Evolutionary conservation across 2,113 vertebrate genomes (phyloP), one percentile per base, ranked within the genome.

Genomic region (Cyprinodon variegatus): DNA sequence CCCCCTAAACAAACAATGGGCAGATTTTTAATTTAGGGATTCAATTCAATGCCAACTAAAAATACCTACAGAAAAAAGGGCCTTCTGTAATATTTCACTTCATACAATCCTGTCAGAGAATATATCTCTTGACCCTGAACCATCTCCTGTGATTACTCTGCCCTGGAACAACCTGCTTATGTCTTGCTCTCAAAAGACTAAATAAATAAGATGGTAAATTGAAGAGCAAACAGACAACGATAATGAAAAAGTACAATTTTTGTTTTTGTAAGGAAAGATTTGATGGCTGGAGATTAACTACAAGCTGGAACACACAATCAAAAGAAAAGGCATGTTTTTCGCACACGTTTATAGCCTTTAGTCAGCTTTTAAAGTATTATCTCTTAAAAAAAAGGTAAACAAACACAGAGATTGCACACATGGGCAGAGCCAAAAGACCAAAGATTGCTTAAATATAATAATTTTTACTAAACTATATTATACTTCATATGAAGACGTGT

Each of bases 1-100:
- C 96, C 96, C 86, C 97, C 97, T 99, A 48, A 22, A 86, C 48
- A 83, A 70, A 87, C 36, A 74, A 41, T 20, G 60, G 29, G 61
- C 8, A 74, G 48, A 12, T 3, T 50, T 87, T 67, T 83, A 46
- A 50, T 10, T 45, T 17, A 12, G 40, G 48, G n/a, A 39, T 3
- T 65, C 39, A 36, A 72, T 0, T 36, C 0, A 68, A 4, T 3
- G 11, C 11, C 46, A 8, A 22, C 13, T 40, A 62, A 22, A 72
- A 74, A 63, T 17, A n/a, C n/a, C 37, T 41, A 38, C 60, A 39
- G 59, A 17, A 71, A n/a, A 68, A 43, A 8, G 17, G 5, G 9
- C 61, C 37, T 66, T 9, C 12, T 65, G 77, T 86, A 74, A 82
- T 60, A 81, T 57, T 74, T 62, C 7, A 79, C 82, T 86, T 85